A percentile compares a stretch with the other conserved stretches of the same genome.
Conservation (phyloP, 2,113 vertebrate species). For the Tonatia bakeri region DNA sequence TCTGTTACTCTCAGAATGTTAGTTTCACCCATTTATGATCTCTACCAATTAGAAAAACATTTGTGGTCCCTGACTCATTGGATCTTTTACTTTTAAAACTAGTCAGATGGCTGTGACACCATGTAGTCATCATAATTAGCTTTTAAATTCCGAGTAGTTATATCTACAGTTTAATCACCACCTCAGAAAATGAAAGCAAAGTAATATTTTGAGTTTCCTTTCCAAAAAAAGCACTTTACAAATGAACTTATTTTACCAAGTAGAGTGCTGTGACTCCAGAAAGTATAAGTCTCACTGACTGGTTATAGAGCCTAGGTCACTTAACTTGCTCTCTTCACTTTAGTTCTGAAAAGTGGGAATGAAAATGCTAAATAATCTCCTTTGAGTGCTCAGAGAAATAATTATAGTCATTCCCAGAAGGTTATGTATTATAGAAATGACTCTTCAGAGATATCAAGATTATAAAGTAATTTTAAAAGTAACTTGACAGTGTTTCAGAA, state of each 20-base stretch:
- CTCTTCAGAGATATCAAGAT: slow-evolving; percentile 53
- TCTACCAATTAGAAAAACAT: background rate
- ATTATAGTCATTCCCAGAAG: slow-evolving; percentile 53
- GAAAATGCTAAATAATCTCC: slow-evolving; percentile 25
- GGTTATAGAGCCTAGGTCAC: background rate
- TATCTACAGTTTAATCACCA: slow-evolving; percentile 17
- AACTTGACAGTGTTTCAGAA: slow-evolving; percentile 57
- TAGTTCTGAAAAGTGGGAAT: slow-evolving; percentile 37
- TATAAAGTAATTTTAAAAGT: slow-evolving; percentile 66
- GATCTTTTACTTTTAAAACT: background rate
- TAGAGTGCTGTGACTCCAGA: background rate
- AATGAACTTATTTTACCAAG: background rate
- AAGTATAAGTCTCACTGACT: background rate
- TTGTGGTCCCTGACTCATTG: background rate
- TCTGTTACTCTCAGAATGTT: background rate
- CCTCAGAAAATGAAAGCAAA: slow-evolving; percentile 11
- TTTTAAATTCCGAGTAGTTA: slow-evolving; percentile 19
- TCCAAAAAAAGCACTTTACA: background rate
- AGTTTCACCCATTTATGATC: background rate
- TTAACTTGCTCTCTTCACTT: background rate
- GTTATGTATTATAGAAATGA: slow-evolving; percentile 47
- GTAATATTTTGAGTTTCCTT: background rate
- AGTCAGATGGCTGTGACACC: background rate
- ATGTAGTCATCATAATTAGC: background rate
- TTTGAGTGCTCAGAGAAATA: slow-evolving; percentile 26